Base-by-base conservation (phyloP, 2,797 vertebrate genomes). In the Yasuhikotakia modesta region DNA sequence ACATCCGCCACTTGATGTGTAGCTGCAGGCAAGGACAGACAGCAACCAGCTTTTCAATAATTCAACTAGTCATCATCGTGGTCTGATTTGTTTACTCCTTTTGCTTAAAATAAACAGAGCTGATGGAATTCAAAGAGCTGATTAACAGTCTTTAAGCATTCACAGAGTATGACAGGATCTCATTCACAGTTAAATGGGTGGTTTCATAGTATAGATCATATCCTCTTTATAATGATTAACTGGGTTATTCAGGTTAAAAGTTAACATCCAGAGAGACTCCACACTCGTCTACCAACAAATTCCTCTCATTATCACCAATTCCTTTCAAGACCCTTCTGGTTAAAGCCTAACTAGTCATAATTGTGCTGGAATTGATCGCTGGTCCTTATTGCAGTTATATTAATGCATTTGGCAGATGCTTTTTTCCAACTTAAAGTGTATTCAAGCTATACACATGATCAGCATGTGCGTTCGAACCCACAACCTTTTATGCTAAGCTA, bases 31-130 rank as follows among this genome's bases (percentile, higher is more conserved):
- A 64, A 45, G 55, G 32, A 69, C 69, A 63, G 50, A 46, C 43
- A 50, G 39, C 21, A 73, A 79, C 70, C 68, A 85, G 19, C 68
- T 27, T 65, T 74, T 71, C 39, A 65, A 73, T 66, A 76, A 60
- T 63, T 48, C 11, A 60, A 7, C 14, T 32, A 73, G 32, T 81
- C 75, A 73, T 80, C 68, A 75, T 58, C 17, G 61, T 61, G 70
- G 45, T 79, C 57, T 73, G 73, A 57, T 79, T 82, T 60, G 30
- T 12, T 65, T 63, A 67, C 45, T 77, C 27, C 7, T 45, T 58
- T 27, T 55, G 57, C 69, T 75, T n/a, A 39, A 48, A 79, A 61
- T 83, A 60, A 79, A 73, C 66, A 77, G 22, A 45, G 17, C 39
- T 76, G 60, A 77, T 60, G 48, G 52, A 35, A 70, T 22, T 58